Percentiles rank a stretch among this genome's conserved stretches.
Conservation (phyloP, 2,888 invertebrate species). For the Gryllus longicercus region DNA sequence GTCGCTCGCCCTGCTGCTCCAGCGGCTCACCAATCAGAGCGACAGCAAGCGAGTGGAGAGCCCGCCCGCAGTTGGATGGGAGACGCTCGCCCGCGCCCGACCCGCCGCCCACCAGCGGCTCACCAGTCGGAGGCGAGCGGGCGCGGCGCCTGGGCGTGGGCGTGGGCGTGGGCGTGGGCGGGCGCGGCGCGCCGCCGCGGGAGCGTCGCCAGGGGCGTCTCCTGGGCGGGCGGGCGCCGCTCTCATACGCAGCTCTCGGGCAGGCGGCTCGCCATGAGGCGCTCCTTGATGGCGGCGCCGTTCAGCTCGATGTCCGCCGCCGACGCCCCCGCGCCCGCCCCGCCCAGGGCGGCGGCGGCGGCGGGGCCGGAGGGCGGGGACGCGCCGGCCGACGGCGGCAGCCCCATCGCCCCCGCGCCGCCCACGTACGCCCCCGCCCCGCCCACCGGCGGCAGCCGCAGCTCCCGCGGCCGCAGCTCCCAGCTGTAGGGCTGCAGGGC, state of each 20-base stretch:
- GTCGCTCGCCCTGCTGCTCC: too few relatives aligned
- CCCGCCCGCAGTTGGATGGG: too few relatives aligned
- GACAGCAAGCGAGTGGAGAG: too few relatives aligned
- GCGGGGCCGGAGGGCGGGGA: slow-evolving; percentile 25
- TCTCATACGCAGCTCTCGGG: slow-evolving; percentile 83
- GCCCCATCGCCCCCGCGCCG: slow-evolving; percentile 26
- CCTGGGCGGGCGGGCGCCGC: slow-evolving; percentile 24
- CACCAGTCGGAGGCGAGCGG: neutral
- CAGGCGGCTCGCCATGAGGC: slow-evolving; percentile 79
- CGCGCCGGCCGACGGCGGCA: neutral
- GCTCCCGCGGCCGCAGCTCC: slow-evolving; percentile 53
- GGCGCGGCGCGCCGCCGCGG: neutral
- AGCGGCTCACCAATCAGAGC: too few relatives aligned
- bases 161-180: neutral
- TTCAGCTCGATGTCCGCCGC: slow-evolving; percentile 49
- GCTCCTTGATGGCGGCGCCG: slow-evolving; percentile 82
- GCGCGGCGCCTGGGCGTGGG: neutral
- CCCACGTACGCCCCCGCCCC: slow-evolving; percentile 50
- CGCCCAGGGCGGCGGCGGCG: slow-evolving; percentile 23
- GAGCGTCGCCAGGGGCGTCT: neutral
- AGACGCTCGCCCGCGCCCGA: neutral
- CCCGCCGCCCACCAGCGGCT: neutral
- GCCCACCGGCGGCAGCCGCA: slow-evolving; percentile 43
- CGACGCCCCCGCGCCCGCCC: slow-evolving; percentile 35
- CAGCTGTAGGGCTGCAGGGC: slow-evolving; percentile 54